Conservation (phyloP, 37 sponge, comb jelly and placozoan species). For the Aplysina aerophoba region DNA sequence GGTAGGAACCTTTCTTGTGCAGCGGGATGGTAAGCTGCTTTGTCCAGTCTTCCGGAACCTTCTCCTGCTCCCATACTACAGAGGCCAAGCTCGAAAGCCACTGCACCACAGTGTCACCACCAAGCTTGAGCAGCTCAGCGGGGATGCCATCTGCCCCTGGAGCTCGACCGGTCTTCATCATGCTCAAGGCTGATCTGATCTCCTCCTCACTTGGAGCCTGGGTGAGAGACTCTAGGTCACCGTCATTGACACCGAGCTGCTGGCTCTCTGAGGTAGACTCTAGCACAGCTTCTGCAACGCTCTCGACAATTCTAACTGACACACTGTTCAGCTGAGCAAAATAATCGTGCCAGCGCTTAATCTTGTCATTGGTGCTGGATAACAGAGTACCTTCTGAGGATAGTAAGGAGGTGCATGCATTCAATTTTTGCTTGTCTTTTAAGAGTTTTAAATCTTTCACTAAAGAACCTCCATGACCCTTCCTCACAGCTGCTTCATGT, state of each 20-base stretch:
- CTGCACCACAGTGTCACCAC: neutral
- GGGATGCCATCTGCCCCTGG: neutral
- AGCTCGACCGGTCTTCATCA: neutral
- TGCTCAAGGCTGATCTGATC: neutral
- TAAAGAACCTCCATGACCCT: neutral
- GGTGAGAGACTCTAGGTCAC: neutral
- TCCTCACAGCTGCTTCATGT: neutral
- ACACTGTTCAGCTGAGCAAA: neutral
- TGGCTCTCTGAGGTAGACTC: neutral
- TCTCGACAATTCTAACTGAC: neutral
- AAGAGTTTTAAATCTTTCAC: conserved; percentile 19
- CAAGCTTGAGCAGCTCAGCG: neutral
- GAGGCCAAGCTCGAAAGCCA: neutral
- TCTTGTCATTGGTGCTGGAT: neutral
- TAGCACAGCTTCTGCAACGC: neutral
- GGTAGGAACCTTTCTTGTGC: neutral
- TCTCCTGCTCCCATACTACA: neutral
- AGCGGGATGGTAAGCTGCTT: conserved; percentile 11
- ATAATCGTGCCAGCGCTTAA: neutral
- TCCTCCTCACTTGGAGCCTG: neutral
- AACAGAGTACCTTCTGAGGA: neutral
- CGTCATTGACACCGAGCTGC: neutral
- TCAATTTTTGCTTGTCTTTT: neutral
- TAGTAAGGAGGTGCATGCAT: neutral
- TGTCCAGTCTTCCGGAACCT: neutral